Base-by-base conservation (phyloP, 1,140 invertebrate genomes). In the Solenopsis fugax region DNA sequence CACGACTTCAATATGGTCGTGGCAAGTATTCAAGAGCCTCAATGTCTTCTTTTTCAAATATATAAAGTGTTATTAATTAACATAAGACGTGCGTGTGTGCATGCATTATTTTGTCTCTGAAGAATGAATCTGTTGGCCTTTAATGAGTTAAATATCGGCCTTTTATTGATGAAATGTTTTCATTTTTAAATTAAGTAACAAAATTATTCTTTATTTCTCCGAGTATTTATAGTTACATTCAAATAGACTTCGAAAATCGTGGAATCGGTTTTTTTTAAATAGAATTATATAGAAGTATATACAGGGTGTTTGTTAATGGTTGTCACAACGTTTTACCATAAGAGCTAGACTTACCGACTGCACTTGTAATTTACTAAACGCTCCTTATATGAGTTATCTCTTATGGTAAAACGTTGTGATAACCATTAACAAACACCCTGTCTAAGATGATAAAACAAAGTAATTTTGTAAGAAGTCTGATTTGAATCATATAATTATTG, bases 391-490 rank as follows among this genome's bases (percentile, higher is more conserved):
- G n/a, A n/a, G n/a, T n/a, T n/a, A n/a, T n/a, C n/a, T n/a, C n/a
- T n/a, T n/a, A n/a, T n/a, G n/a, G n/a, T n/a, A n/a, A n/a, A n/a
- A n/a, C n/a, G n/a, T n/a, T n/a, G n/a, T n/a, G n/a, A n/a, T n/a
- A n/a, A n/a, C n/a, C n/a, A n/a, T n/a, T n/a, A n/a, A n/a, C n/a
- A n/a, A n/a, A n/a, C n/a, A n/a, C n/a, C n/a, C n/a, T n/a, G n/a
- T n/a, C n/a, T 69, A 80, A 67, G 45, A 58, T 80, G 45, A 50
- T 9, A 48, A 87, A 89, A 52, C 69, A 88, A 90, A 84, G 34
- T 71, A 77, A 89, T 90, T n/a, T 84, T 80, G 45, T 77, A 73
- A 89, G 80, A 90, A 90, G 86, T 82, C 89, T 90, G 84, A 88
- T 52, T 81, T 64, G 72, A 90, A 86, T 88, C 62, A 62, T 87